Conservation (phyloP, 2,113 vertebrate species). For the Dipodomys merriami region DNA sequence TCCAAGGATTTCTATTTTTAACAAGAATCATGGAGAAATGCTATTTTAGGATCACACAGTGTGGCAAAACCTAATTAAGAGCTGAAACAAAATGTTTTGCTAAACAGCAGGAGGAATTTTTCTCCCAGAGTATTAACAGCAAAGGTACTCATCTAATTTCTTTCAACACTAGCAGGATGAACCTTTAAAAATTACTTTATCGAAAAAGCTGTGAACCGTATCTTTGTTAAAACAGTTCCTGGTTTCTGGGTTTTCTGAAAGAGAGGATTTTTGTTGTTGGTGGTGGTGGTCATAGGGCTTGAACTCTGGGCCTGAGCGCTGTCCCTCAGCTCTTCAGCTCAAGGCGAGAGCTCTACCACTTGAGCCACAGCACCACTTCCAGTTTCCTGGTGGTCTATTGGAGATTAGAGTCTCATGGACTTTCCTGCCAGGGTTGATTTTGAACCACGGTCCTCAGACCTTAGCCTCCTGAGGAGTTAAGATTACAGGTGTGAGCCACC, state of each 20-base stretch:
- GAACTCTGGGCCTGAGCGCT: too few relatives aligned
- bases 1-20: neutral
- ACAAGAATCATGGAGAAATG: neutral
- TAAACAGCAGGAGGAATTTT: neutral
- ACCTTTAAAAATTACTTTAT: neutral
- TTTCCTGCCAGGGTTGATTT: too few relatives aligned
- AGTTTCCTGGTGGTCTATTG: too few relatives aligned
- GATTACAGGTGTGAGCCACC: too few relatives aligned
- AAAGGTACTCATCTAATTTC: neutral
- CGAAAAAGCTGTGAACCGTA: neutral
- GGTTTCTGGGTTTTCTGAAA: neutral
- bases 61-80: neutral
- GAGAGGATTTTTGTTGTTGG: too few relatives aligned
- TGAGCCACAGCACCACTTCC: too few relatives aligned
- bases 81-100: neutral
- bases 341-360: too few relatives aligned
- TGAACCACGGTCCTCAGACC: too few relatives aligned
- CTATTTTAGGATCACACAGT: neutral
- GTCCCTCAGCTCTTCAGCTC: too few relatives aligned
- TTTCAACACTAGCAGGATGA: neutral
- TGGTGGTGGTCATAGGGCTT: too few relatives aligned
- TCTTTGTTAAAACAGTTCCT: neutral
- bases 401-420: too few relatives aligned
- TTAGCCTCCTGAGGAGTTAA: too few relatives aligned
- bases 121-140: neutral